phyloP scores from a whole-genome alignment of 2,888 invertebrate species.

The Catocala nupta region DNA sequence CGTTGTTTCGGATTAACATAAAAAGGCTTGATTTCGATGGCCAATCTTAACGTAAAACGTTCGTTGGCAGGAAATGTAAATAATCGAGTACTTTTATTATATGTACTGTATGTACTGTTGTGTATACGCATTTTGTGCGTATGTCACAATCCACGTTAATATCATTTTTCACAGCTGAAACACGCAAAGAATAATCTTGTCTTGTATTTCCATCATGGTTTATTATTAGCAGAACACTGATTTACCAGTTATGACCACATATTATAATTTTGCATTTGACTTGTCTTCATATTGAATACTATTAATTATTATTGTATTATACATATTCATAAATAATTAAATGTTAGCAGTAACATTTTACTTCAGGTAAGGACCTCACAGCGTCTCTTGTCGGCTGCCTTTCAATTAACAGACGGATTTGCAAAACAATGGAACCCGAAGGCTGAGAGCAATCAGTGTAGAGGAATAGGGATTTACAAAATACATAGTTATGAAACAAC shows the following conservation, averaged over 20 bases:
- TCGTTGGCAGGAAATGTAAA: no score
- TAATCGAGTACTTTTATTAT: no score
- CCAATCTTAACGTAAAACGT: no score
- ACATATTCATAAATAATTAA: constrained; percentile 61
- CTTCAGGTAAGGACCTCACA: constrained; percentile 68
- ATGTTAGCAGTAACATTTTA: constrained; percentile 24
- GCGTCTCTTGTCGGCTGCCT: constrained; percentile 62
- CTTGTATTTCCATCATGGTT: background rate
- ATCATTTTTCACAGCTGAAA: no score
- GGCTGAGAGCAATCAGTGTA: constrained; percentile 61
- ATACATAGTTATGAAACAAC: constrained; percentile 59
- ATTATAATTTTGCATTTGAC: background rate
- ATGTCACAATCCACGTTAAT: no score
- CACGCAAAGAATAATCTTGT: background rate
- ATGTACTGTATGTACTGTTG: no score
- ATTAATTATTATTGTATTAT: constrained; percentile 27
- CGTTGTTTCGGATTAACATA: no score
- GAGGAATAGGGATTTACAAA: constrained; percentile 60
- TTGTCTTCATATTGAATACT: background rate
- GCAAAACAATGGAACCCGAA: constrained; percentile 62
- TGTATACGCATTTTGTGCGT: no score
- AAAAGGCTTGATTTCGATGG: no score
- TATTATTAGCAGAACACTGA: no score
- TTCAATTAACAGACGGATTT: constrained; percentile 63
- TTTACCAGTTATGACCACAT: background rate